Evolutionary conservation across 35 echinoderm and acorn worm genomes (phyloP).

Genomic region (Antedon bifida): DNA sequence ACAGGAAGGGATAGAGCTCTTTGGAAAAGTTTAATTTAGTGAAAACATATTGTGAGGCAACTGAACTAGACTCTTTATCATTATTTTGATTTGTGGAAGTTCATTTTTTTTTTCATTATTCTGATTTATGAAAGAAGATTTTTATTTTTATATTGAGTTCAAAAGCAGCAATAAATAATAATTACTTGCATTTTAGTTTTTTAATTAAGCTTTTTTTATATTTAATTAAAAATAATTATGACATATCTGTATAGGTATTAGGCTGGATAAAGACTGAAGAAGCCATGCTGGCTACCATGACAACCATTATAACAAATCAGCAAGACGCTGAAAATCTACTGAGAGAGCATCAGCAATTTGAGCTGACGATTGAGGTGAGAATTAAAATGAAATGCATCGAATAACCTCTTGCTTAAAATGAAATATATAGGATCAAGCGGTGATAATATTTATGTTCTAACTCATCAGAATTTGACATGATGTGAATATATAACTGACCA

Average conservation of each 20-base stretch:
- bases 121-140: no score
- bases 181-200: no score
- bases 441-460: background rate
- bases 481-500: background rate
- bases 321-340: slow-evolving; percentile 82
- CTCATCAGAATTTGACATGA: background rate
- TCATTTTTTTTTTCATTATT: no score
- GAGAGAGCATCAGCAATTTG: slow-evolving; percentile 88
- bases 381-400: background rate
- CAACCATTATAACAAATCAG: slow-evolving; percentile 68
- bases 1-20: no score
- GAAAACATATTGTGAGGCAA: no score
- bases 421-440: background rate
- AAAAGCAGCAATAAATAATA: no score
- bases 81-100: no score
- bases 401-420: background rate
- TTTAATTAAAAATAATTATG: background rate
- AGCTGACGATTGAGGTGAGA: slow-evolving; percentile 85
- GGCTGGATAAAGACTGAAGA: slow-evolving; percentile 86
- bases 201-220: background rate
- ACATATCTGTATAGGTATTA: slow-evolving; percentile 39
- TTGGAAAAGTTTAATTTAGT: no score
- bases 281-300: slow-evolving; percentile 61
- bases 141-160: no score
- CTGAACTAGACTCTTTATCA: no score